Evolutionary conservation across 2,797 vertebrate species (phyloP).

Genomic region (Acropternis orthonyx): DNA sequence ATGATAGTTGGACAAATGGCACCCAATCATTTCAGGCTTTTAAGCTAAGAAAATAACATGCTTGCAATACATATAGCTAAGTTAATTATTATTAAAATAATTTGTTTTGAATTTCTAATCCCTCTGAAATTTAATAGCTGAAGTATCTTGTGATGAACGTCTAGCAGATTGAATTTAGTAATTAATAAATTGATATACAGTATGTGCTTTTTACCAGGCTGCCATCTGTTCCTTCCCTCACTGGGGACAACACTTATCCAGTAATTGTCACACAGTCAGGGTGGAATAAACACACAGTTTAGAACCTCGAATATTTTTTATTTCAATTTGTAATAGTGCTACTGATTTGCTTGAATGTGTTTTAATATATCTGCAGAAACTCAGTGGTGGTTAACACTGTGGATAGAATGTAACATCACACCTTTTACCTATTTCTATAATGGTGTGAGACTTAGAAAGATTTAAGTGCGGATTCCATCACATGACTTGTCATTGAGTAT

Average conservation of each 20-base stretch:
- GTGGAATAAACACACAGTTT: slow-evolving; percentile 50
- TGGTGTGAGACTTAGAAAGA: not conserved
- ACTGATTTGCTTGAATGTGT: slow-evolving; percentile 15
- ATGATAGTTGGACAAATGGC: slow-evolving; percentile 49
- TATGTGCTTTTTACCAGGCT: slow-evolving; percentile 67
- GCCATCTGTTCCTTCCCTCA: slow-evolving; percentile 68
- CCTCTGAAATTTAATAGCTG: slow-evolving; percentile 63
- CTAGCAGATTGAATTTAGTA: slow-evolving; percentile 72
- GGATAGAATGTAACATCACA: not conserved
- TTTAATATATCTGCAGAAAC: slow-evolving; percentile 21
- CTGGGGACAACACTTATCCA: slow-evolving; percentile 55
- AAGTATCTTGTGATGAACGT: slow-evolving; percentile 60
- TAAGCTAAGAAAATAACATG: slow-evolving; percentile 48
- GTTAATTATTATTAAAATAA: slow-evolving; percentile 71
- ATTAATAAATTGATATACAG: slow-evolving; percentile 73
- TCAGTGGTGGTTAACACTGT: not conserved
- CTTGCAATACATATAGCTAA: slow-evolving; percentile 59
- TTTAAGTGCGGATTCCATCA: not conserved
- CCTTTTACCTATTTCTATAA: not conserved
- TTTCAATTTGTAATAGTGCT: slow-evolving; percentile 20
- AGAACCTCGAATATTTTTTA: not conserved
- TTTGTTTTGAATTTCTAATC: slow-evolving; percentile 68
- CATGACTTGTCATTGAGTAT: not conserved
- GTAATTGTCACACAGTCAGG: slow-evolving; percentile 48
- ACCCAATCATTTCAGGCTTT: slow-evolving; percentile 48